phyloP scores from a whole-genome alignment of 2,797 vertebrate genomes.

The Coccyzus lansbergi region DNA sequence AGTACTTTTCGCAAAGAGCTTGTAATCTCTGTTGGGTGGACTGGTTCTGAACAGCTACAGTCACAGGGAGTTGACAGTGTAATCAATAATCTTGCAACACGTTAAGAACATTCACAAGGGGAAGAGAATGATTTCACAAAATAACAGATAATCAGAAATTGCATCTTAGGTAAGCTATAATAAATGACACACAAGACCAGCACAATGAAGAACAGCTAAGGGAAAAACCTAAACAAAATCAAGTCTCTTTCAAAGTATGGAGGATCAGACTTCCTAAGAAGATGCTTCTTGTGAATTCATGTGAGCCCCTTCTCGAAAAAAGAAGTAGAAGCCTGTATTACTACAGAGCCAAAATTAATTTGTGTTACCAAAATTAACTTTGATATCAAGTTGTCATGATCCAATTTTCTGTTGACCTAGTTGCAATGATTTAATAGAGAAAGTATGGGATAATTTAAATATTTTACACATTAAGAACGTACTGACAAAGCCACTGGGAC shows the following conservation, averaged over 20 bases:
- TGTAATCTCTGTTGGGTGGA: not conserved
- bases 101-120: not conserved
- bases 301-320: not conserved
- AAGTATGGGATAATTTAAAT: slow-evolving; percentile 1
- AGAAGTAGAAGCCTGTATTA: not conserved
- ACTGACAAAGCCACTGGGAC: not conserved
- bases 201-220: not conserved
- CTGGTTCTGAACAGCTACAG: not conserved
- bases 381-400: slow-evolving; percentile 15
- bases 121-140: not conserved
- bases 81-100: not conserved
- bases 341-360: slow-evolving; percentile 16
- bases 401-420: slow-evolving; percentile 47
- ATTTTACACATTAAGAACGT: slow-evolving; percentile 29
- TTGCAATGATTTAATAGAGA: not conserved
- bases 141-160: not conserved
- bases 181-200: not conserved
- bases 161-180: not conserved
- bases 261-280: not conserved
- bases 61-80: not conserved
- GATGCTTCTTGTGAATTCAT: not conserved
- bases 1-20: not conserved
- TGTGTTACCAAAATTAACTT: slow-evolving; percentile 26
- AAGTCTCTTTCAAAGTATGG: not conserved
- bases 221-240: not conserved